Evolutionary conservation across 2,797 vertebrate species (phyloP), one percentile per base, ranked within the genome.

Genomic region (Corythornis leucogaster): DNA sequence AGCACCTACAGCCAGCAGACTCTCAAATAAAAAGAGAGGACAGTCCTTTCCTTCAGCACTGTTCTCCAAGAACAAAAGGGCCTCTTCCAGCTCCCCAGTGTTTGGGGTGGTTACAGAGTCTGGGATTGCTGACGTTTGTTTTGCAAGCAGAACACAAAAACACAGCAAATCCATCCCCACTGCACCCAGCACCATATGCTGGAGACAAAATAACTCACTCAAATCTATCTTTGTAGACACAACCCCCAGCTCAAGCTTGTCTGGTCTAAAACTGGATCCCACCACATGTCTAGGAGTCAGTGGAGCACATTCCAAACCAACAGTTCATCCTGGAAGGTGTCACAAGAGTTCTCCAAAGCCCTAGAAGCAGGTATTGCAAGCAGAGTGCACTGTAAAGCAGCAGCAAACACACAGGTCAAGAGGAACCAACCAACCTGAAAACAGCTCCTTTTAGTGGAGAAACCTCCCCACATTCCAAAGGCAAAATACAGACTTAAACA

Each of bases 171-270:
- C 1, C 54, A 90, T 69, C 51, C 55, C 61, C 80, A 70, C 21
- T 24, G 51, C 3, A 3, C 24, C 5, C 59, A 81, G 45, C 15
- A 15, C 15, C 33, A 48, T 4, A 0, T 0, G 10, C 12, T 9
- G 33, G 69, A 28, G 11, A 19, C 28, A 54, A 57, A 53, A 5
- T 21, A 11, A 59, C 33, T 1, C 42, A 22, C 18, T 53, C 13
- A 10, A 85, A 26, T 5, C 0, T 5, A 9, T 8, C 30, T 30
- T 4, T 24, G 46, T 3, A 61, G 64, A 25, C 30, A 24, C 33
- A 19, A 28, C 0, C 25, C 43, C 48, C 53, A 61, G 54, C 42
- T 68, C 16, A 1, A 64, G 28, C 4, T 8, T 17, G 5, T 3
- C 8, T 15, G 20, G n/a, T 7, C 28, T 31, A 20, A 22, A 19